Evolutionary conservation across 2,888 invertebrate genomes (phyloP).

Genomic region (Formica aserva): DNA sequence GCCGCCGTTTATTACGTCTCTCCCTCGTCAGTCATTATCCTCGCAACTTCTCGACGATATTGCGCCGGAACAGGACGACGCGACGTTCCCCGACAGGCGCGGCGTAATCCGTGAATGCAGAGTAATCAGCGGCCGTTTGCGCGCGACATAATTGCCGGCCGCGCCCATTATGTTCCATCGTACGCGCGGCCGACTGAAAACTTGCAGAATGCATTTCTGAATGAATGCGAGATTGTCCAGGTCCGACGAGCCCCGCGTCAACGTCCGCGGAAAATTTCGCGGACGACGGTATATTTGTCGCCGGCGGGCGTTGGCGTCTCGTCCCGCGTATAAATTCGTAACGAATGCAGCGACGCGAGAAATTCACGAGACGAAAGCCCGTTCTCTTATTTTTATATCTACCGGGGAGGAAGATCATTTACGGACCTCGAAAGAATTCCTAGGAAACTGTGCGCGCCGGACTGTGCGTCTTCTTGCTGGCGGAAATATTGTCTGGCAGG

Average conservation of each 20-base stretch:
- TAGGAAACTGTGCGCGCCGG: slow-evolving; percentile 8
- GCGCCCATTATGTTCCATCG: slow-evolving; percentile 30
- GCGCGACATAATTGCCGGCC: slow-evolving; percentile 54
- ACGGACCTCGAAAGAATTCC: slow-evolving; percentile 27
- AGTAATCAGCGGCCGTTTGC: slow-evolving; percentile 58
- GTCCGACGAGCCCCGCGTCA: slow-evolving; percentile 3
- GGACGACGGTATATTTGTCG: not conserved
- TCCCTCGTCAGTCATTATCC: slow-evolving; percentile 57
- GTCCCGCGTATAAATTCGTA: slow-evolving; percentile 10
- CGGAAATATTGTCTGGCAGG: slow-evolving; percentile 47
- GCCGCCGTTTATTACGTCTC: slow-evolving; percentile 55
- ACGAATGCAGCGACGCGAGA: not conserved
- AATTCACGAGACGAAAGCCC: not conserved
- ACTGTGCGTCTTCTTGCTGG: slow-evolving; percentile 24
- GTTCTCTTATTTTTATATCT: slow-evolving; percentile 38
- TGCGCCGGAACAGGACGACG: slow-evolving; percentile 33
- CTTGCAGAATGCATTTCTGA: slow-evolving; percentile 47
- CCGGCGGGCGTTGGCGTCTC: not conserved
- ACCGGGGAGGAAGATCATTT: slow-evolving; percentile 37
- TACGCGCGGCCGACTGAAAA: slow-evolving; percentile 41
- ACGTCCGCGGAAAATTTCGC: slow-evolving; percentile 12
- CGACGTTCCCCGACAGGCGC: slow-evolving; percentile 15
- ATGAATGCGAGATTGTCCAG: slow-evolving; percentile 47
- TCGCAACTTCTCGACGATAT: slow-evolving; percentile 51
- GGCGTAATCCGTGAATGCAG: slow-evolving; percentile 52